These are phyloP conservation scores for Pocillopora grandis DNA, from an alignment of 92 coral and sea anemone genomes.

Conservation along the genomic window DNA sequence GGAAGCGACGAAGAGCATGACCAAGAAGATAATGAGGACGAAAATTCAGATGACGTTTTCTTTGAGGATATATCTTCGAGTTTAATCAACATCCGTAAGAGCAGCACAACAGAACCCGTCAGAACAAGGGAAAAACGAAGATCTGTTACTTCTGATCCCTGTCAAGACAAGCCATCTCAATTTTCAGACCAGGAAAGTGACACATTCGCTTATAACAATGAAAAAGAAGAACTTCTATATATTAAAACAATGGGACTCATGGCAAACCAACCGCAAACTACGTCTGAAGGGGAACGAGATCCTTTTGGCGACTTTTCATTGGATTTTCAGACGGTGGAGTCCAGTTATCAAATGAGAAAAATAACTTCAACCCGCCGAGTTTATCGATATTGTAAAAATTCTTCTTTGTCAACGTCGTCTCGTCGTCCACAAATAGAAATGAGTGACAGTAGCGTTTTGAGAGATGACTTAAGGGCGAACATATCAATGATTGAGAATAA, in stretches of 20 bases:
- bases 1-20: not conserved
- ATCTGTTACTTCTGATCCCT: slow-evolving; percentile 16
- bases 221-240: not conserved
- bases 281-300: not conserved
- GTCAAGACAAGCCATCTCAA: not conserved
- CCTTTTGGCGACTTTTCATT: not conserved
- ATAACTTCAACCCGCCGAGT: not conserved
- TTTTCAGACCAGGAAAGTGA: not conserved
- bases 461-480: slow-evolving; percentile 1
- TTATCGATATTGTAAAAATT: not conserved
- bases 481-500: not conserved
- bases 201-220: not conserved
- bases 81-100: slow-evolving; percentile 29
- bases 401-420: not conserved
- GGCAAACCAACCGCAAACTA: not conserved
- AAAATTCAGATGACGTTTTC: slow-evolving; percentile 22
- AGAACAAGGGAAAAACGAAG: not conserved
- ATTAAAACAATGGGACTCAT: not conserved
- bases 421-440: not conserved
- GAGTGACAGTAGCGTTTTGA: slow-evolving; percentile 9
- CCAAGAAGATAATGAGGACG: slow-evolving; percentile 8
- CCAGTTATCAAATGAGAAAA: not conserved
- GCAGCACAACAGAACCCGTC: not conserved
- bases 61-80: slow-evolving; percentile 42
- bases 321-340: not conserved